Evolutionary conservation across 2,113 vertebrate genomes (phyloP).

Genomic region (Glareola pratincola): DNA sequence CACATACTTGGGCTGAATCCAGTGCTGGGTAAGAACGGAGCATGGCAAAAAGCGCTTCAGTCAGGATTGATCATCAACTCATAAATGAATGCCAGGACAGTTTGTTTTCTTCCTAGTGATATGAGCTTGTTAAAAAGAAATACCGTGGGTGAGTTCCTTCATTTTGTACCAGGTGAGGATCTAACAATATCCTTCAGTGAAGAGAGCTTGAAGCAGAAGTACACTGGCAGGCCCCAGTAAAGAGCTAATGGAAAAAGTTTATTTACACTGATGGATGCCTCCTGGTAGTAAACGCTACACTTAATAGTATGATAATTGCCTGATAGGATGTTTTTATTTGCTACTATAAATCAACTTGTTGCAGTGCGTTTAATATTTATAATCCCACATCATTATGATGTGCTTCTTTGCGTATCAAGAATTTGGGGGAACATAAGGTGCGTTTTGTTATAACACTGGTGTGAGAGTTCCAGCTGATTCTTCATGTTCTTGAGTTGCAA

Average conservation of each 20-base stretch:
- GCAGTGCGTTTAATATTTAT: not conserved
- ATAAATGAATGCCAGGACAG: not conserved
- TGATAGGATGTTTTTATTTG: not conserved
- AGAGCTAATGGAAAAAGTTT: not conserved
- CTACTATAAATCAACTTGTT: slow-evolving; percentile 5
- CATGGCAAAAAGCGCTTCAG: not conserved
- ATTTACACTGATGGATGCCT: not conserved
- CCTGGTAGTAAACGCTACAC: not conserved
- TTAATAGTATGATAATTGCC: not conserved
- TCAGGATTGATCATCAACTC: not conserved
- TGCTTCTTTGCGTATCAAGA: not conserved
- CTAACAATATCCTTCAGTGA: not conserved
- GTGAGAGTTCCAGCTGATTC: not conserved
- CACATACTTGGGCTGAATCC: not conserved
- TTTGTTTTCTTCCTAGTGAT: not conserved
- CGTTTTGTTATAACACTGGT: not conserved
- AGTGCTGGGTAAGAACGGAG: not conserved
- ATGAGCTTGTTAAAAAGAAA: rapidly evolving
- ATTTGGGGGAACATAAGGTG: not conserved
- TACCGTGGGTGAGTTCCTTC: not conserved
- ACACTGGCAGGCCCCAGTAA: not conserved
- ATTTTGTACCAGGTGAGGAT: not conserved
- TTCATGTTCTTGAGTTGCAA: slow-evolving; percentile 13
- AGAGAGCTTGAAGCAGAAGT: not conserved
- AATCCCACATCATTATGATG: not conserved